A percentile compares a stretch with the other conserved stretches of the same genome.
phyloP scores from a whole-genome alignment of 2,888 invertebrate genomes.

The Andrena bicolor region DNA sequence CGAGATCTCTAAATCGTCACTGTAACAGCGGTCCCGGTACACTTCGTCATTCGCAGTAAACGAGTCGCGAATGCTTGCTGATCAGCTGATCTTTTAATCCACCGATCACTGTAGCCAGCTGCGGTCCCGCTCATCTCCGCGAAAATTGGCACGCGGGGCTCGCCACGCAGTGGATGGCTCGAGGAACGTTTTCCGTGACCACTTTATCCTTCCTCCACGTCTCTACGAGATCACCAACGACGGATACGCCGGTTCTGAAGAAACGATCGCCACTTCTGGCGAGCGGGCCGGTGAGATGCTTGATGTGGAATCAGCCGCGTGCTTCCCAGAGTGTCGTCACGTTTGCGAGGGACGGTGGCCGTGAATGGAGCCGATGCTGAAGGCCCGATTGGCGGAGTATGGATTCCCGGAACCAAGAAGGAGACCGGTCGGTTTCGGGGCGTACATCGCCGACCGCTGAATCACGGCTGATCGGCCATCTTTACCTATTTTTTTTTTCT shows the following conservation, averaged over 20 bases:
- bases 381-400: constrained; percentile 71
- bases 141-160: too few relatives aligned
- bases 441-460: constrained; percentile 80
- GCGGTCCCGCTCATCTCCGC: too few relatives aligned
- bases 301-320: constrained; percentile 12
- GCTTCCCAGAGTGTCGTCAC: constrained; percentile 61
- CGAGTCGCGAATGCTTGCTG: too few relatives aligned
- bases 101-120: too few relatives aligned
- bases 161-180: too few relatives aligned
- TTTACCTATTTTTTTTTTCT: constrained; percentile 67
- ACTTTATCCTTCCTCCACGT: neutral
- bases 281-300: neutral
- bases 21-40: too few relatives aligned
- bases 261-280: neutral
- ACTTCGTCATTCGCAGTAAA: too few relatives aligned
- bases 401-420: constrained; percentile 69
- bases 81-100: too few relatives aligned
- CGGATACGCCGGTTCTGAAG: neutral
- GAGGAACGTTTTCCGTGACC: too few relatives aligned
- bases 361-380: constrained; percentile 66
- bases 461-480: constrained; percentile 78
- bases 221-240: neutral
- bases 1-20: too few relatives aligned
- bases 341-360: constrained; percentile 41
- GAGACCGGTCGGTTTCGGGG: constrained; percentile 64